These are phyloP conservation scores for Masnerella sp. DNA, from an alignment of 2,888 invertebrate species.

Conservation along the genomic window DNA sequence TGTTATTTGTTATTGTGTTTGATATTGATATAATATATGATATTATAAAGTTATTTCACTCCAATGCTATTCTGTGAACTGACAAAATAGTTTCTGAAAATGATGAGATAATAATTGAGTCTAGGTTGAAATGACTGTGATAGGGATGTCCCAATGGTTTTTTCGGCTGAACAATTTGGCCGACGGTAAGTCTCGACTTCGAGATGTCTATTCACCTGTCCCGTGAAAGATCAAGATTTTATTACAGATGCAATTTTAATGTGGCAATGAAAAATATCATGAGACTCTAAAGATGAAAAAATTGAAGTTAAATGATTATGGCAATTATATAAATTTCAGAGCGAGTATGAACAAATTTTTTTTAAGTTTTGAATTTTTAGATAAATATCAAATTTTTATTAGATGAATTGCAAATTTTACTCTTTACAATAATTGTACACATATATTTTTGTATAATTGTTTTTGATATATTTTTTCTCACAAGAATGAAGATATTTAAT, in stretches of 20 bases:
- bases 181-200: slow-evolving; percentile 37
- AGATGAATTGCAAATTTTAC: too few species aligned
- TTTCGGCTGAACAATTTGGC: slow-evolving; percentile 50
- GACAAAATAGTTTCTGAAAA: slow-evolving; percentile 20
- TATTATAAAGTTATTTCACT: background rate
- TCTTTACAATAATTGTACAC: too few species aligned
- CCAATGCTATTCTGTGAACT: background rate
- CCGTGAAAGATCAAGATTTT: slow-evolving; percentile 53
- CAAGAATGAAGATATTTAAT: too few species aligned
- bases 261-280: slow-evolving; percentile 29
- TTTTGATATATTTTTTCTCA: too few species aligned
- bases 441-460: too few species aligned
- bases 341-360: too few species aligned
- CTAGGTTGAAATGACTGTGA: slow-evolving; percentile 40
- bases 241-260: slow-evolving; percentile 45
- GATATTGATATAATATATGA: too few species aligned
- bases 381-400: background rate
- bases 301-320: too few species aligned
- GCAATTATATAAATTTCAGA: too few species aligned
- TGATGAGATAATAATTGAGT: slow-evolving; percentile 31
- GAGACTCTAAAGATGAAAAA: background rate
- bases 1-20: too few species aligned
- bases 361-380: too few species aligned
- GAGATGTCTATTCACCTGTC: slow-evolving; percentile 43
- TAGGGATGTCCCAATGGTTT: slow-evolving; percentile 32